These are phyloP conservation scores for Ostrea denselamellosa DNA, from an alignment of 1,140 invertebrate genomes.

Conservation along the genomic window DNA sequence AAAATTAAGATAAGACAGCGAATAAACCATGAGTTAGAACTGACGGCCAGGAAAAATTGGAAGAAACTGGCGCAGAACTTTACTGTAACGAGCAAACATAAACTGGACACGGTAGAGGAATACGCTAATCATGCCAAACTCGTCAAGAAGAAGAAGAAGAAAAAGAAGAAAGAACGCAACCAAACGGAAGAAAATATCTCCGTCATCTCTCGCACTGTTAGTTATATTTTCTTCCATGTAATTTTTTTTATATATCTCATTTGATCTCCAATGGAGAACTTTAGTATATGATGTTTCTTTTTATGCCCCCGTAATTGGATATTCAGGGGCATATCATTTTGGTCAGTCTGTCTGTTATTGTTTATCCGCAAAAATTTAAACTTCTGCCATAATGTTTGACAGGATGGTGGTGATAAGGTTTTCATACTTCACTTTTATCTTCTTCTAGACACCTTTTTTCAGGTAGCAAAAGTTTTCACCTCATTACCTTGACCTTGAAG, in stretches of 20 bases:
- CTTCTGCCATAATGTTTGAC: no score
- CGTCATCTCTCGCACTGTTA: background rate
- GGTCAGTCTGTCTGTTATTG: no score
- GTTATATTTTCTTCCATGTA: background rate
- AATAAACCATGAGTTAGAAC: conserved; percentile 10
- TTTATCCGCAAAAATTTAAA: no score
- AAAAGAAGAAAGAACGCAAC: background rate
- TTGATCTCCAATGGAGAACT: background rate
- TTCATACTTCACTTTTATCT: no score
- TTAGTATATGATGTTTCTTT: no score
- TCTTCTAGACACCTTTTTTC: no score
- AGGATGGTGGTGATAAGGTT: background rate
- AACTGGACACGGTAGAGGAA: background rate
- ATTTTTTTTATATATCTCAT: no score
- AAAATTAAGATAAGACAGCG: background rate
- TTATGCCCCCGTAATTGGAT: no score
- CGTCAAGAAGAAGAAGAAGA: conserved; percentile 1
- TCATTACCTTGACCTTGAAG: no score
- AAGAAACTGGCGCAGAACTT: background rate
- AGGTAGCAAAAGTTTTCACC: no score
- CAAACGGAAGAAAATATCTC: background rate
- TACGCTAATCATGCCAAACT: background rate
- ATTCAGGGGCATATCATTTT: no score
- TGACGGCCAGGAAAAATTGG: background rate
- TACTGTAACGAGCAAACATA: background rate